Percentiles rank a stretch among this genome's conserved stretches.
These are phyloP conservation scores for Varecia variegata DNA, from an alignment of 2,797 vertebrate species.

Conservation along the genomic window DNA sequence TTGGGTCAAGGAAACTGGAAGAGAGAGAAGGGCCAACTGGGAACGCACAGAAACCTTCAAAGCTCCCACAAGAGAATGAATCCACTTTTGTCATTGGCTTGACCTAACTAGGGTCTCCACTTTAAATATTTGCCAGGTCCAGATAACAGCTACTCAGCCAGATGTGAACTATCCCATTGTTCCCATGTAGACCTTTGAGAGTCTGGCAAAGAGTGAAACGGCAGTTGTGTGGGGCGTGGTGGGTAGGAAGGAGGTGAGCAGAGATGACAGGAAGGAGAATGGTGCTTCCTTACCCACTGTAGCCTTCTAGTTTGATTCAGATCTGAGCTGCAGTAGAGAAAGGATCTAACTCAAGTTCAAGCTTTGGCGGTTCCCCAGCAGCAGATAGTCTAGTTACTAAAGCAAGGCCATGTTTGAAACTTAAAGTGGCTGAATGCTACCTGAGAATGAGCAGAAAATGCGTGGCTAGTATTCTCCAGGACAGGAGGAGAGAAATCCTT, in stretches of 20 bases:
- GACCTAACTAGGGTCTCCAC: background rate
- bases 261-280: background rate
- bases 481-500: rapidly evolving
- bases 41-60: background rate
- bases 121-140: background rate
- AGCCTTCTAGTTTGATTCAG: background rate
- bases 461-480: background rate
- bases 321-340: background rate
- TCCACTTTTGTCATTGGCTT: too few relatives aligned
- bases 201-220: background rate
- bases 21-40: background rate
- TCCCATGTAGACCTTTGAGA: background rate
- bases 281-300: rapidly evolving
- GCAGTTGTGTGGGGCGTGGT: background rate
- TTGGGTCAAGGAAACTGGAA: background rate
- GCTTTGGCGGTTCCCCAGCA: background rate
- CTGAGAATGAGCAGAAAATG: background rate
- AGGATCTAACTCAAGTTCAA: background rate
- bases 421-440: background rate
- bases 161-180: too few relatives aligned
- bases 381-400: background rate
- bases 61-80: background rate
- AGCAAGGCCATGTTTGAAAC: background rate
- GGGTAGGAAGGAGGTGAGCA: background rate
- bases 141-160: background rate